A percentile compares a stretch with the other conserved stretches of the same genome.
These are phyloP conservation scores for Beroe forskalii DNA, from an alignment of 37 sponge, comb jelly and placozoan genomes.

Conservation along the genomic window DNA sequence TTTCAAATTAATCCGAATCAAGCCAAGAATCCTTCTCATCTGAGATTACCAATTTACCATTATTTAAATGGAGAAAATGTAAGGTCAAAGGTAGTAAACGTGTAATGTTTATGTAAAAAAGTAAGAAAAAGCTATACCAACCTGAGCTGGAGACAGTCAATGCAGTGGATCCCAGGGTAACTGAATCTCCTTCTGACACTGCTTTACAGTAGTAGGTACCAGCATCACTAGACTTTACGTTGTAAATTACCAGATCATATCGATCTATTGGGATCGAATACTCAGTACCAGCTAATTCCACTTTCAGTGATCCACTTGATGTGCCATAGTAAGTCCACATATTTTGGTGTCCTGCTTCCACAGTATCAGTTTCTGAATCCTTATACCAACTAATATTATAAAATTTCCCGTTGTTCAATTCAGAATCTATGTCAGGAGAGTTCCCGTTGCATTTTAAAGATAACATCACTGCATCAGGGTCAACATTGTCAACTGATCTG, in stretches of 20 bases:
- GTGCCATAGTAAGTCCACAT: slow-evolving; percentile 25
- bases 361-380: background rate
- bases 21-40: too few relatives aligned
- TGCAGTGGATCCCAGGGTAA: background rate
- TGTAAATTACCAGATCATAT: slow-evolving; percentile 19
- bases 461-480: background rate
- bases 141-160: too few relatives aligned
- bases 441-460: background rate
- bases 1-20: too few relatives aligned
- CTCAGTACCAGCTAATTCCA: background rate
- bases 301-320: background rate
- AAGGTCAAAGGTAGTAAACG: too few relatives aligned
- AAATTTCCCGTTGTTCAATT: background rate
- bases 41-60: too few relatives aligned
- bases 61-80: too few relatives aligned
- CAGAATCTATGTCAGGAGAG: background rate
- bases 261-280: too few relatives aligned
- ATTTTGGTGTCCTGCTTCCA: background rate
- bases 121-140: too few relatives aligned
- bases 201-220: slow-evolving; percentile 20
- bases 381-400: slow-evolving; percentile 13
- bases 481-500: background rate
- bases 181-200: background rate
- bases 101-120: too few relatives aligned
- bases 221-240: background rate